A percentile compares a stretch with the other conserved stretches of the same genome.
Conservation (phyloP, 2,888 invertebrate genomes). For the Asteroscopus sphinx region DNA sequence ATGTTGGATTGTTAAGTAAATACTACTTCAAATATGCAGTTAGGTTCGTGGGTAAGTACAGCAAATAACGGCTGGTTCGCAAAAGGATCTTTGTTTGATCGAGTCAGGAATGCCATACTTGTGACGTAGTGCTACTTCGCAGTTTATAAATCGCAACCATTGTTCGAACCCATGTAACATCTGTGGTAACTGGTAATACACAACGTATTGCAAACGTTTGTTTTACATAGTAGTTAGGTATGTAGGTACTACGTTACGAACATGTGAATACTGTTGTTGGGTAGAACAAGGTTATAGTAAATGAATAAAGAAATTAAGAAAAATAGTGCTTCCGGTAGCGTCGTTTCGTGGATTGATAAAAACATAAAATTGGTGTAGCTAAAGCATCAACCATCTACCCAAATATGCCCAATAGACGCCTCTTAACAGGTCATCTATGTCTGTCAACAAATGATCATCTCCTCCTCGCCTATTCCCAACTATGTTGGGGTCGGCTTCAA, state of each 20-base stretch:
- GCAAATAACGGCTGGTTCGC: conserved; percentile 23
- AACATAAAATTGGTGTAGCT: too few relatives aligned
- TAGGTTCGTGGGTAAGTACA: not conserved
- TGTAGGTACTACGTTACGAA: not conserved
- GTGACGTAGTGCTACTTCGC: conserved; percentile 40
- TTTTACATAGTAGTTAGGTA: not conserved
- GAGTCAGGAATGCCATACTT: conserved; percentile 30
- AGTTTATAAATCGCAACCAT: conserved; percentile 55
- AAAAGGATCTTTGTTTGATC: conserved; percentile 48
- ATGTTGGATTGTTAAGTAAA: not conserved
- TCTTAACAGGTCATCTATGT: too few relatives aligned
- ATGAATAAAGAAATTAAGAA: too few relatives aligned
- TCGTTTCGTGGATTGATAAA: too few relatives aligned
- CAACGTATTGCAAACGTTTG: conserved; percentile 38
- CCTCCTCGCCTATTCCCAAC: too few relatives aligned
- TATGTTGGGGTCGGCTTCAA: too few relatives aligned
- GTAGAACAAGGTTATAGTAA: too few relatives aligned
- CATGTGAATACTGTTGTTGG: not conserved
- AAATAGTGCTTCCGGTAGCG: too few relatives aligned
- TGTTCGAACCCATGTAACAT: conserved; percentile 44
- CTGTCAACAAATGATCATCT: too few relatives aligned
- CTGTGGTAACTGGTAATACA: conserved; percentile 56
- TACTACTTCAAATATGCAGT: conserved; percentile 3
- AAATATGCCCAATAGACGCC: too few relatives aligned
- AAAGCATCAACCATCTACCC: too few relatives aligned